phyloP scores from a whole-genome alignment of 1,140 invertebrate species.

The Teleogryllus occipitalis region DNA sequence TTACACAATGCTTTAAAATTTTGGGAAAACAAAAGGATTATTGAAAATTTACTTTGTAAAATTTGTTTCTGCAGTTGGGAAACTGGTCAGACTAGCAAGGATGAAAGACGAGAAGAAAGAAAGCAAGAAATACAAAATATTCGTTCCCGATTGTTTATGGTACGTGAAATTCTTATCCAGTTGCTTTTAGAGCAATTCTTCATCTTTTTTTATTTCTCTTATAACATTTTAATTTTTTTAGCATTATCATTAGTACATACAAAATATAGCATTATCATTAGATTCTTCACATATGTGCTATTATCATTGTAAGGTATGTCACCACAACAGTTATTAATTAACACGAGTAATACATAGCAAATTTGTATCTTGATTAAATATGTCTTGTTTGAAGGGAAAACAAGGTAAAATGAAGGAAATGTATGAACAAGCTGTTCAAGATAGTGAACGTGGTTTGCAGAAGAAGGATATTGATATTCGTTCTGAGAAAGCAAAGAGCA shows the following conservation, averaged over 20 bases:
- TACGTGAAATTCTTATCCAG: slow-evolving; percentile 34
- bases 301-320: no score
- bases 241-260: no score
- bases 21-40: neutral
- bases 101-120: slow-evolving; percentile 66
- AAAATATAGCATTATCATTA: no score
- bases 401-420: slow-evolving; percentile 85
- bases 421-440: slow-evolving; percentile 81
- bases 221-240: no score
- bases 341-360: no score
- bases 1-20: no score
- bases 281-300: no score
- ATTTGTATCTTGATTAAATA: neutral
- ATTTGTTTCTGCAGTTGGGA: slow-evolving; percentile 22
- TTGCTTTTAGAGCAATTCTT: neutral
- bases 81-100: slow-evolving; percentile 45
- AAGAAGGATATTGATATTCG: slow-evolving; percentile 23
- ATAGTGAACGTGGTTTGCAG: slow-evolving; percentile 40
- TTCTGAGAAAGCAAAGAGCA: slow-evolving; percentile 52
- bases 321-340: no score
- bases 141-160: slow-evolving; percentile 71
- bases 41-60: neutral
- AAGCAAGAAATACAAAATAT: slow-evolving; percentile 83
- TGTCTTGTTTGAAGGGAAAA: slow-evolving; percentile 54
- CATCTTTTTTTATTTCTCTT: no score